Conservation (phyloP, 2,888 invertebrate genomes). For the Candidula unifasciata region DNA sequence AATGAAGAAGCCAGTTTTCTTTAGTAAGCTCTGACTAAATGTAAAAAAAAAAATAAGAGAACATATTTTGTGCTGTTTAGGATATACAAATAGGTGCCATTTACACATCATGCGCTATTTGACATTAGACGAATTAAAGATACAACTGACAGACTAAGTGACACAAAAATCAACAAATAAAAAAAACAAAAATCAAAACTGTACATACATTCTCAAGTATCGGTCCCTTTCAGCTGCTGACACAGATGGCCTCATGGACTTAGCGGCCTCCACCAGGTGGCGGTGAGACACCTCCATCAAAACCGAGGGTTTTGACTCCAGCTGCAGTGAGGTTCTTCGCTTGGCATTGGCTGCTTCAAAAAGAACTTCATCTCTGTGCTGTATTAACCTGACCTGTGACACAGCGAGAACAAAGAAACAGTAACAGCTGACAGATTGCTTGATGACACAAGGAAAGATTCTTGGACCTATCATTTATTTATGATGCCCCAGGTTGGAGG, state of each 20-base stretch:
- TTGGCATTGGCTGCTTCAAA: constrained; percentile 50
- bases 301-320: constrained; percentile 60
- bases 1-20: no score
- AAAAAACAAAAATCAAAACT: not conserved
- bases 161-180: not conserved
- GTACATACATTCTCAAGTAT: constrained; percentile 87
- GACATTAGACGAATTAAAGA: no score
- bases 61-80: no score
- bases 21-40: no score
- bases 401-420: no score
- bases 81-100: no score
- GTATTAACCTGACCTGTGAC: constrained; percentile 53
- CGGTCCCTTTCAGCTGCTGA: constrained; percentile 84
- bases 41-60: no score
- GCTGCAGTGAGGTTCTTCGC: constrained; percentile 57
- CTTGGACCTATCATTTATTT: no score
- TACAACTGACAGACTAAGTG: not conserved
- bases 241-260: constrained; percentile 87
- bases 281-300: constrained; percentile 79
- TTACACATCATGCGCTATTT: no score
- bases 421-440: no score
- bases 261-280: constrained; percentile 84
- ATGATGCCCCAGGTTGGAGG: no score
- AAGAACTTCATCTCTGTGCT: constrained; percentile 47
- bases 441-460: no score